A percentile compares a stretch with the other conserved stretches of the same genome.
Evolutionary conservation across 2,797 vertebrate genomes (phyloP).

Genomic region (Gymnoscopelus braueri): DNA sequence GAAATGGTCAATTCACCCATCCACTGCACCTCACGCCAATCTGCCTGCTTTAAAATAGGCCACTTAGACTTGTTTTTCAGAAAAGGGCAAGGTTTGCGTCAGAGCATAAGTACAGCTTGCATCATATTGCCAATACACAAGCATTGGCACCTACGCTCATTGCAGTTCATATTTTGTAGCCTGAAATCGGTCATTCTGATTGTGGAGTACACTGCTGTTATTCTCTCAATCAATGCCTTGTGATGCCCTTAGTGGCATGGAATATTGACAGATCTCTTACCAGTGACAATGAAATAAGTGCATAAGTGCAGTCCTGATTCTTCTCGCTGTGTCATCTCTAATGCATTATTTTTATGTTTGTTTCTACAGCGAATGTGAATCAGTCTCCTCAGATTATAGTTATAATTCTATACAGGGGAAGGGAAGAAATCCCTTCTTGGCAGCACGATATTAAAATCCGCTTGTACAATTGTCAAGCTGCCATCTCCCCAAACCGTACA

Average conservation of each 20-base stretch:
- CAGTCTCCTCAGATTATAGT: constrained; percentile 64
- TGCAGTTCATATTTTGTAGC: too few relatives aligned
- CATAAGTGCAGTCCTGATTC: constrained; percentile 27
- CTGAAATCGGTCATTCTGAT: not conserved
- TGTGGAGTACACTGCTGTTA: constrained; percentile 14
- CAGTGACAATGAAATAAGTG: constrained; percentile 42
- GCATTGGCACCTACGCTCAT: too few relatives aligned
- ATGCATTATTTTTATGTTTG: constrained; percentile 51
- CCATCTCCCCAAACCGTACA: constrained; percentile 44
- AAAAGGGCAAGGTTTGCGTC: too few relatives aligned
- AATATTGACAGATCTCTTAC: constrained; percentile 43
- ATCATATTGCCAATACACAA: too few relatives aligned
- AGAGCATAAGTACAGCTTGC: too few relatives aligned
- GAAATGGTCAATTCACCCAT: too few relatives aligned
- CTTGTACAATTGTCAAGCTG: constrained; percentile 63
- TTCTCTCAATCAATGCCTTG: constrained; percentile 21
- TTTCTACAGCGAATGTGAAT: constrained; percentile 60
- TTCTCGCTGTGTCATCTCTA: constrained; percentile 34
- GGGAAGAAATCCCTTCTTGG: constrained; percentile 51
- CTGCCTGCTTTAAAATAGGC: too few relatives aligned
- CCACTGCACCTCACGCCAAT: too few relatives aligned
- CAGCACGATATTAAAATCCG: constrained; percentile 59
- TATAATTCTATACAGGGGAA: constrained; percentile 46
- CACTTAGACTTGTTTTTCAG: too few relatives aligned
- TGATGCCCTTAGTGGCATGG: constrained; percentile 25